phyloP scores from a whole-genome alignment of 1,140 invertebrate genomes.

The Popillia japonica region DNA sequence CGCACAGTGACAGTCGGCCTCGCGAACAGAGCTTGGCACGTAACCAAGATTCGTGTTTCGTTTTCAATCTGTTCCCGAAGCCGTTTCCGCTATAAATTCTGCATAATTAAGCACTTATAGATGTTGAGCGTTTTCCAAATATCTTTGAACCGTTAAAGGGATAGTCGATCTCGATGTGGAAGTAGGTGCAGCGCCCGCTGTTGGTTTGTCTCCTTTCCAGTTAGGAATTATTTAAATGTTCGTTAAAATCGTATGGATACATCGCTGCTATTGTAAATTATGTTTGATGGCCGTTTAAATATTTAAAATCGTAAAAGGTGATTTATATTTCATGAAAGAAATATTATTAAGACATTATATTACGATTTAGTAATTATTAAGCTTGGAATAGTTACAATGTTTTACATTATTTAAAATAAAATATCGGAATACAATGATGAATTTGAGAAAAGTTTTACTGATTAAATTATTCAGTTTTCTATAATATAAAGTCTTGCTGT shows the following conservation, averaged over 20 bases:
- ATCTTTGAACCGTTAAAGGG: neutral
- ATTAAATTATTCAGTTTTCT: no score
- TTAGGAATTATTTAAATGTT: neutral
- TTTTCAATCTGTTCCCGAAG: neutral
- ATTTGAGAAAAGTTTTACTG: no score
- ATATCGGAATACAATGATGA: no score
- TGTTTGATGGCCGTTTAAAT: neutral
- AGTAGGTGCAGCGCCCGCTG: neutral
- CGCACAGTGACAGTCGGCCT: no score
- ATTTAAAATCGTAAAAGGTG: no score
- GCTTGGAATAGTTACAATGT: no score
- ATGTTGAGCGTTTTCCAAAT: conserved; percentile 1
- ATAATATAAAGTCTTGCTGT: no score
- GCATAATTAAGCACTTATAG: conserved; percentile 1
- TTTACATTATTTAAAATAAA: no score
- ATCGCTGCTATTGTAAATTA: neutral
- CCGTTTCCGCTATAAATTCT: conserved; percentile 14
- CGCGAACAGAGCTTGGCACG: no score
- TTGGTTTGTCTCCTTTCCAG: neutral
- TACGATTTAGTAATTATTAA: no score
- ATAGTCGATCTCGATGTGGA: neutral
- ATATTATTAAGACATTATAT: no score
- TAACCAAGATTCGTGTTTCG: neutral
- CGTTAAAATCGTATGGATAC: neutral
- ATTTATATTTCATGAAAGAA: no score